Percentiles rank a stretch among this genome's conserved stretches.
Conservation (phyloP, 2,888 invertebrate species). For the Meganola albula region DNA sequence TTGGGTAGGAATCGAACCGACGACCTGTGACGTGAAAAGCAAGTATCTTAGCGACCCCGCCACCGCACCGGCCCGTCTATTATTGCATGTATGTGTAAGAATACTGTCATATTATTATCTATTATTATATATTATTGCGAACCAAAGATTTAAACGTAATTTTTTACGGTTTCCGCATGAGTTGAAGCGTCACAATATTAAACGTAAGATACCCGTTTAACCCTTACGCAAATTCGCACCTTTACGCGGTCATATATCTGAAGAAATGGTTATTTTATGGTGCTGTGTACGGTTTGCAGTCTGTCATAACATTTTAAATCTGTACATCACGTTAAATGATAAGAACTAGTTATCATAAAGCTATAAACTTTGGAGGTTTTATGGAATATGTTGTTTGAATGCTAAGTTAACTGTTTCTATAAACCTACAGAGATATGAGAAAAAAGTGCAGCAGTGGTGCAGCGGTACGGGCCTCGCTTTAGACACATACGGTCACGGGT, state of each 20-base stretch:
- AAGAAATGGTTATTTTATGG: slow-evolving; percentile 74
- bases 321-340: slow-evolving; percentile 58
- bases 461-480: too few relatives aligned
- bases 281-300: slow-evolving; percentile 51
- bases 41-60: too few relatives aligned
- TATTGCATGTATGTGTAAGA: too few relatives aligned
- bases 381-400: slow-evolving; percentile 22
- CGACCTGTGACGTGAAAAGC: too few relatives aligned
- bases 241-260: slow-evolving; percentile 70
- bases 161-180: slow-evolving; percentile 70
- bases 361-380: slow-evolving; percentile 43
- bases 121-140: too few relatives aligned
- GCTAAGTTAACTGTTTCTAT: too few relatives aligned
- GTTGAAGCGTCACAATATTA: slow-evolving; percentile 71
- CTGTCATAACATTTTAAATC: slow-evolving; percentile 74
- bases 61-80: too few relatives aligned
- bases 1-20: too few relatives aligned
- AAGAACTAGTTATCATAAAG: slow-evolving; percentile 44
- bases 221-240: slow-evolving; percentile 60
- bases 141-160: slow-evolving; percentile 37
- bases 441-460: too few relatives aligned
- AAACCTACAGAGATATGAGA: too few relatives aligned
- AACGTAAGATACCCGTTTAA: slow-evolving; percentile 68
- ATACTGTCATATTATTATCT: too few relatives aligned
- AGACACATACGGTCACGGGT: too few relatives aligned